Base-by-base conservation (phyloP, 2,888 invertebrate genomes). In the Volucella inflata region DNA sequence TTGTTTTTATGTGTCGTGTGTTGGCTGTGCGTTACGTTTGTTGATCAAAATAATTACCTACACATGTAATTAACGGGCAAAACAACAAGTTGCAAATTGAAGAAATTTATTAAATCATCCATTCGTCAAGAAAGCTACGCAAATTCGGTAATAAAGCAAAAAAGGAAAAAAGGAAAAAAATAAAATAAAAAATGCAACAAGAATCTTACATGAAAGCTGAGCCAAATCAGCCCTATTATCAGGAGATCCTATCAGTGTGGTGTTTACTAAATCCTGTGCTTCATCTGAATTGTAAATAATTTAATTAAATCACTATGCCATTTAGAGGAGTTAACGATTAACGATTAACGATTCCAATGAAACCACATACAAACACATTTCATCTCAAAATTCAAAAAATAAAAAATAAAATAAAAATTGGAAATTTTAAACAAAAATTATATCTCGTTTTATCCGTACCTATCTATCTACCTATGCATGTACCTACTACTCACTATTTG, bases 251-350 rank as follows among this genome's bases (percentile, higher is more conserved):
- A 36, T 30, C 30, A 30, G 30, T 30, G 30, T 30, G 30, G 30
- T 72, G 72, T 72, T 72, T 72, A 65, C 55, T 38, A 55, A 74
- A 48, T 38, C 42, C 21, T 46, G 64, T 74, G 64, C 53, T 53
- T 53, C 62, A 36, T 17, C 53, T 38, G 38, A 44, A 65, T 64
- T 74, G 64, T 57, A 64, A 74, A 74, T 64, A 64, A 44, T 36
- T 6, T 17, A 42, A 14, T 6, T 30, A 30, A 53, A 44, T 57
- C 38, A 16, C 57, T 38, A 38, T 57, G 38, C 44, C n/a, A 12
- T 44, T 10, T 44, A 12, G 11, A n/a, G 11, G 44, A 44, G 40
- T 40, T 11, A 57, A 57, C 36, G 38, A 40, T 38, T n/a, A 42
- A 42, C 14, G 38, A 38, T 38, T 16, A 40, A 11, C 38, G 38